phyloP scores from a whole-genome alignment of 2,113 vertebrate species.

The Prinia subflava region DNA sequence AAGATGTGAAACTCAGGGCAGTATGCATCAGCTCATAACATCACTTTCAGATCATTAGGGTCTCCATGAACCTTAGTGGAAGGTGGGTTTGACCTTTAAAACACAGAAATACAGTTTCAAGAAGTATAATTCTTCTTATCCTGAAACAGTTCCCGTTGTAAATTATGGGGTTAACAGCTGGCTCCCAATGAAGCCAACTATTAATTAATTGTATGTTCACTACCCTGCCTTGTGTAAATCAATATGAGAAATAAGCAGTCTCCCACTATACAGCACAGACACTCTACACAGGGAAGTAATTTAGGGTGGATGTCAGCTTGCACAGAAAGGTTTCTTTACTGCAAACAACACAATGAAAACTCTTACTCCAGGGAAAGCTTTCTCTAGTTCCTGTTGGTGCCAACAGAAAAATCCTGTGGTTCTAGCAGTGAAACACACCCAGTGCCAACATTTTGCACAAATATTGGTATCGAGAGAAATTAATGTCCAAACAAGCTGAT shows the following conservation, averaged over 20 bases:
- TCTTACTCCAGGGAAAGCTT: neutral
- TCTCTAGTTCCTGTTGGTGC: neutral
- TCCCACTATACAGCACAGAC: slow-evolving; percentile 58
- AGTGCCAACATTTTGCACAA: neutral
- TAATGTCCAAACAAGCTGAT: neutral
- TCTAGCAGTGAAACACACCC: neutral
- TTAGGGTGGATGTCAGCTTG: slow-evolving; percentile 70
- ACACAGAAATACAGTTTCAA: slow-evolving; percentile 67
- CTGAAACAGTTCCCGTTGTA: slow-evolving; percentile 64
- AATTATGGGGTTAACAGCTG: slow-evolving; percentile 81
- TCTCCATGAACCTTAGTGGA: slow-evolving; percentile 39
- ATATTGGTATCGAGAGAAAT: neutral
- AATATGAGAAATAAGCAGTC: slow-evolving; percentile 74
- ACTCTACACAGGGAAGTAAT: slow-evolving; percentile 66
- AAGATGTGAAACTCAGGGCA: neutral
- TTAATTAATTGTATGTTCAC: slow-evolving; percentile 83
- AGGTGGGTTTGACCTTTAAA: slow-evolving; percentile 69
- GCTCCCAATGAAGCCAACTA: slow-evolving; percentile 78
- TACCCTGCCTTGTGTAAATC: slow-evolving; percentile 75
- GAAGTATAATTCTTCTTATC: slow-evolving; percentile 66
- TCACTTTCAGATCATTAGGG: slow-evolving; percentile 17
- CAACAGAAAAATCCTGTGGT: neutral
- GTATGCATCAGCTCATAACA: neutral
- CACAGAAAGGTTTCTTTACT: slow-evolving; percentile 60
- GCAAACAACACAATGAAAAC: slow-evolving; percentile 29